Evolutionary conservation across 1,140 invertebrate genomes (phyloP), one percentile per base, ranked within the genome.

Genomic region (Drosophila eugracilis): DNA sequence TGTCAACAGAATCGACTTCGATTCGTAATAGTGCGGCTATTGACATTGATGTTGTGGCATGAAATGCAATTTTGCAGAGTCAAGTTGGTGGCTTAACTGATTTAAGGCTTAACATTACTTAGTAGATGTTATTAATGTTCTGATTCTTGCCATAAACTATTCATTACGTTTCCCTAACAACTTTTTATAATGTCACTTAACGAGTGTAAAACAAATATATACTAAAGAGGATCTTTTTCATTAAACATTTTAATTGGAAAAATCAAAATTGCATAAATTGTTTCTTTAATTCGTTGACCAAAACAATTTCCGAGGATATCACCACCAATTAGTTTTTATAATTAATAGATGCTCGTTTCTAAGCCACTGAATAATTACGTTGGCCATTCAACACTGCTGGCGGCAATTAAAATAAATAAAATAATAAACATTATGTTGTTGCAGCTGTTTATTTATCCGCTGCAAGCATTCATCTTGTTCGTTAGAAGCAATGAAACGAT

Each of bases 391-490:
- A 17, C 19, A 34, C 10, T 19, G 21, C 6, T 39, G 0, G 24
- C 41, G 17, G 47, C 55, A 36, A 59, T 44, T 44, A 36, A 26
- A 60, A 60, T 63, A 26, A 36, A 36, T 19, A 14, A 34, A 60
- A 44, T 60, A 34, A 6, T 26, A 2, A 34, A 7, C 41, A 41
- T 42, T 28, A 60, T 63, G 55, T 42, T 45, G 22, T 26, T 63
- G 30, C 39, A 62, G 22, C 55, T 55, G 55, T 19, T 55, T 55
- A 26, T 19, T 55, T 55, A 26, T 36, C 5, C 5, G 28, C 15
- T 58, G 14, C 21, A 17, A 36, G 49, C 48, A 17, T 58, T 58
- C 55, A 58, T 26, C 15, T 22, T n/a, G 54, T 24, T 28, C n/a
- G 17, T 6, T 14, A 10, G n/a, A 59, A 26, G 22, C 21, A 19